Evolutionary conservation across 2,888 invertebrate species (phyloP).

Genomic region (Mythimna albipuncta): DNA sequence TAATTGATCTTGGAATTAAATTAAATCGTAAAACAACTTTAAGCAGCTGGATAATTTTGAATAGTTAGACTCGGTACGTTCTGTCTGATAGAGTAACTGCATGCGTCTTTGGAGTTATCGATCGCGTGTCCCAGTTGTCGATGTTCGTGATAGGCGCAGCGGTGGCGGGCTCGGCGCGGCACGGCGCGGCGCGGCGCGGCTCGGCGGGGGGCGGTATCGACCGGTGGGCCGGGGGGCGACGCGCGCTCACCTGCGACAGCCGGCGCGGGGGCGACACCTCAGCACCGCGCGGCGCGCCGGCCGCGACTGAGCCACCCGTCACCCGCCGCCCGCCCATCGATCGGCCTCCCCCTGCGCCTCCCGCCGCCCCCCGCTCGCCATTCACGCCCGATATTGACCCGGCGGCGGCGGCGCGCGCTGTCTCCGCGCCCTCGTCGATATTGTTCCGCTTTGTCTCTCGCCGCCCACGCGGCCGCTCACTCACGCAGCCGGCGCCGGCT

Average conservation of each 20-base stretch:
- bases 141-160: constrained; percentile 8
- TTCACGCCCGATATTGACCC: constrained; percentile 54
- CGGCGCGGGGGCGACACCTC: constrained; percentile 75
- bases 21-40: not conserved
- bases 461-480: constrained; percentile 26
- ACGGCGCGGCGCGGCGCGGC: constrained; percentile 28
- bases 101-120: constrained; percentile 35
- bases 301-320: constrained; percentile 79
- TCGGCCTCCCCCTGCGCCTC: constrained; percentile 69
- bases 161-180: constrained; percentile 27
- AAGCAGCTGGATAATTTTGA: not conserved
- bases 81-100: constrained; percentile 27
- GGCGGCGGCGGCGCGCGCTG: constrained; percentile 28
- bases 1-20: not conserved
- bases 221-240: constrained; percentile 53
- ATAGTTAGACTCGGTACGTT: not conserved
- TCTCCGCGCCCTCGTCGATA: constrained; percentile 23
- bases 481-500: not conserved
- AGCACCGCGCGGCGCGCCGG: constrained; percentile 81
- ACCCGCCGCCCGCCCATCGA: constrained; percentile 78
- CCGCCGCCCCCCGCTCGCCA: constrained; percentile 57
- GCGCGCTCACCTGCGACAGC: constrained; percentile 59
- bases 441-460: constrained; percentile 34
- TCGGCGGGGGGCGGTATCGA: constrained; percentile 50
- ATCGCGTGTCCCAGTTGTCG: constrained; percentile 27